Conservation (phyloP, 2,888 invertebrate species). For the Cancer borealis region DNA sequence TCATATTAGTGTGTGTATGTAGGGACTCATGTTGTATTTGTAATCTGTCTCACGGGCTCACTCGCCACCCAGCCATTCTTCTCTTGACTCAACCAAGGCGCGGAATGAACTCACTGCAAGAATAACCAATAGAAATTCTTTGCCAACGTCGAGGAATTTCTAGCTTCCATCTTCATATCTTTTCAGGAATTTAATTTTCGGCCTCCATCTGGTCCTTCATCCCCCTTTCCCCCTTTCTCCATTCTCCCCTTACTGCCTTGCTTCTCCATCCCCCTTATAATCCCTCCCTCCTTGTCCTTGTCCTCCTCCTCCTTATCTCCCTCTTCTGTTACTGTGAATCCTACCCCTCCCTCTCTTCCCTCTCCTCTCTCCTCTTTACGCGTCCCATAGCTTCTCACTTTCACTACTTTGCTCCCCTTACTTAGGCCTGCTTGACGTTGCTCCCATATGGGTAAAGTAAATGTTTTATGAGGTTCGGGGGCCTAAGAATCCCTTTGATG, state of each 20-base stretch:
- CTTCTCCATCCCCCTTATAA: neutral
- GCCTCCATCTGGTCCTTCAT: constrained; percentile 28
- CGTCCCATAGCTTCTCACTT: constrained; percentile 8
- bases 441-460: constrained; percentile 10
- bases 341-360: neutral
- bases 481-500: constrained; percentile 16
- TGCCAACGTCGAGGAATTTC: constrained; percentile 34
- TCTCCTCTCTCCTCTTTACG: neutral
- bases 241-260: neutral
- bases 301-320: neutral
- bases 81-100: constrained; percentile 5
- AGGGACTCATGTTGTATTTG: neutral
- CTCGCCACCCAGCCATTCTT: neutral
- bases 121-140: constrained; percentile 58
- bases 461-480: constrained; percentile 10
- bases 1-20: neutral
- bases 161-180: constrained; percentile 52
- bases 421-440: constrained; percentile 2
- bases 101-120: constrained; percentile 13
- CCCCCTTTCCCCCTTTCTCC: neutral
- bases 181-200: constrained; percentile 53
- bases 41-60: neutral
- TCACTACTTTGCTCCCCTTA: neutral
- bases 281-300: neutral
- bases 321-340: neutral